phyloP scores from a whole-genome alignment of 2,888 invertebrate genomes.

The Physocephala rufipes region DNA sequence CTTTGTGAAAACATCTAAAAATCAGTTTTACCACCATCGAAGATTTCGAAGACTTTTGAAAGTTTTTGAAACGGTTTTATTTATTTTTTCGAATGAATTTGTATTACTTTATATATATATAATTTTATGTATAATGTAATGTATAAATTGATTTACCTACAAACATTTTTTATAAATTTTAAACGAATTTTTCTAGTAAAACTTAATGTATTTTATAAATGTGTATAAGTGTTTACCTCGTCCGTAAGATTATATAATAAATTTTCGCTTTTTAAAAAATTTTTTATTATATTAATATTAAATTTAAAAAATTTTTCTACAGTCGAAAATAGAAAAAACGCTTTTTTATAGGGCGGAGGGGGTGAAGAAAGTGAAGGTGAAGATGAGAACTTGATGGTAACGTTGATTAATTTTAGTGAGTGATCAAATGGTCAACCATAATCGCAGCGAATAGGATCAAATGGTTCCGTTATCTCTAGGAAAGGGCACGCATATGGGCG shows the following conservation, averaged over 20 bases:
- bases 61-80: constrained; percentile 37
- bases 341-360: neutral
- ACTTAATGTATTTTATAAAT: constrained; percentile 43
- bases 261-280: constrained; percentile 30
- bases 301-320: constrained; percentile 10
- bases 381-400: neutral
- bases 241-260: constrained; percentile 36
- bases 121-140: constrained; percentile 37
- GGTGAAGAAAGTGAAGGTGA: neutral
- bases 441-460: no score
- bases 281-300: neutral
- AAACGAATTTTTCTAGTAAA: constrained; percentile 50
- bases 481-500: no score
- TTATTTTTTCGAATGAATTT: constrained; percentile 37
- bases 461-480: no score
- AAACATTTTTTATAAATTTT: constrained; percentile 51
- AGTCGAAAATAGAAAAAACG: constrained; percentile 27
- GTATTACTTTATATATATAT: constrained; percentile 35
- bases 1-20: neutral
- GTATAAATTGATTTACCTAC: constrained; percentile 63
- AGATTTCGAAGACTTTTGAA: no score
- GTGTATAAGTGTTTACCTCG: constrained; percentile 36
- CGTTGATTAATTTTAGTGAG: no score
- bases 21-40: no score
- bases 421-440: no score